Evolutionary conservation across 2,797 vertebrate genomes (phyloP), one percentile per base, ranked within the genome.

Genomic region (Acanthurus leucopareius): DNA sequence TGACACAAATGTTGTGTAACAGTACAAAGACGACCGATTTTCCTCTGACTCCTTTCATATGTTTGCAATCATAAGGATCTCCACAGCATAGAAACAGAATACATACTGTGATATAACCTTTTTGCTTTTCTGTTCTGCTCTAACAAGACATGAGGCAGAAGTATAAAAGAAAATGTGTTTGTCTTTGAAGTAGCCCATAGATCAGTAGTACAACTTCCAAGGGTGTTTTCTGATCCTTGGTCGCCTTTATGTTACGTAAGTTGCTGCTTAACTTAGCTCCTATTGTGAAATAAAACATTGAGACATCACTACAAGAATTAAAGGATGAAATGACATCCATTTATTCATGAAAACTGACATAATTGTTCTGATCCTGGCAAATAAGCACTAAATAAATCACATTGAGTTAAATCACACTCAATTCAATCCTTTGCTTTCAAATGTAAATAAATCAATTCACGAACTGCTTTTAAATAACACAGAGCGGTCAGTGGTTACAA

Each of bases 31-130:
- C 44, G 28, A 42, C 60, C 19, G 56, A 20, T 68, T 76, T 84
- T 73, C 52, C 51, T 75, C 44, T 68, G 65, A 79, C 76, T 65
- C 42, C 58, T 83, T 85, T 80, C 59, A 83, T 77, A 79, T 73
- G 54, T 74, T 70, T 71, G 69, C 52, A 88, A 88, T 89, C 77
- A 86, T 75, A n/a, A 74, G 11, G 20, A 80, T 78, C 72, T 52
- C 44, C 20, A 35, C 63, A 52, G 68, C 70, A 62, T 19, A 53
- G 13, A 53, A 20, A 65, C 32, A 40, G 15, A 74, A 79, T 45
- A 17, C 56, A 63, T n/a, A 7, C 35, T 70, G 48, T 25, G 28
- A 83, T 72, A 38, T 40, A 35, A 10, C 57, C 59, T 64, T 68
- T 44, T 32, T 52, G 74, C 61, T 66, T 57, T 48, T 69, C 22